Base-by-base conservation (phyloP, 2,113 vertebrate species). In the Bolborhynchus lineola region DNA sequence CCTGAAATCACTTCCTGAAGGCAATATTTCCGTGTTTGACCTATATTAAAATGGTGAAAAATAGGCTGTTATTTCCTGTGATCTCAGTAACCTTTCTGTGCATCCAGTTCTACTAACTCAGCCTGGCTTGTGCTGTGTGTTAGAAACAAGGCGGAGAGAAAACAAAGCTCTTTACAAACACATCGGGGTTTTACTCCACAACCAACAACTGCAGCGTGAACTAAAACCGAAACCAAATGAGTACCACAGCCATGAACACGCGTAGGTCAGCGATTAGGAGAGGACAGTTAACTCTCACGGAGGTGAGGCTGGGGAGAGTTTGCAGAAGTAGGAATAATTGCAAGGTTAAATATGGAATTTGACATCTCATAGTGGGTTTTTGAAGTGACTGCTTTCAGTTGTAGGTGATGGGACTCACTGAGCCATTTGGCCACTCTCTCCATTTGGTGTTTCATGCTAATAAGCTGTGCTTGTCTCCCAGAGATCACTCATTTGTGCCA, bases 161-260 rank as follows among this genome's bases (percentile, higher is more conserved):
- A 80, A 62, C 81, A 94, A 94, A 90, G 76, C 55, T 74, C 68
- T 94, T 72, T 52, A 35, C 47, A 88, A 93, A 92, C 64, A 80
- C 44, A 41, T 9, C 0, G 4, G 16, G 23, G 7, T 37, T 76
- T 87, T 69, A 42, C 67, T 85, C 72, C 64, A n/a, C 0, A 2
- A 7, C 19, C 46, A 57, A 88, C 78, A 44, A 35, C 2, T 80
- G 74, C 82, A 72, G 62, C 23, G 42, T 47, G 64, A 93, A 93
- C 49, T 16, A 53, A 82, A 93, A 86, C 76, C 14, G 46, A 79
- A 92, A 88, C 67, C 50, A 80, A 77, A 11, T 2, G 42, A 70
- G 42, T 7, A 14, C 11, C n/a, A 44, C 24, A 82, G 72, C 37
- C 50, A 6, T 46, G 41, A 42, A 25, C 7, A 35, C 0, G 9